Base-by-base conservation (phyloP, 2,113 vertebrate species). In the Corydoras sp. region DNA sequence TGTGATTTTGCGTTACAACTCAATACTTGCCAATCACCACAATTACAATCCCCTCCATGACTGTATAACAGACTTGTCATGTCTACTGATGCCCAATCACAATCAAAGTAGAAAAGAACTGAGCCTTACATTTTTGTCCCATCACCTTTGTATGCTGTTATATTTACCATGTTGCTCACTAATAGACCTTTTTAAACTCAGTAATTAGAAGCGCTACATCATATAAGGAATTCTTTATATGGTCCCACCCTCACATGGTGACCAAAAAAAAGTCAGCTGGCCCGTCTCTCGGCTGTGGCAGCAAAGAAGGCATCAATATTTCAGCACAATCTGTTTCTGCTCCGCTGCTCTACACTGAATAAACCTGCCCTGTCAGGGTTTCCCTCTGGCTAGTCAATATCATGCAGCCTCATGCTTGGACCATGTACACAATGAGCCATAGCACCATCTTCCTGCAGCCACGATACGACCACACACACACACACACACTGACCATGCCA, bases 221-320 rank as follows among this genome's bases (percentile, higher is more conserved):
- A 56, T 43, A 43, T 43, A 43, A 43, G 35, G 7, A 43, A 2
- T 43, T 43, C 32, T 59, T 60, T 7, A 43, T 24, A 61, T 30
- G 53, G 7, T 14, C 9, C 12, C n/a, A 11, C 24, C 12, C 55
- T 24, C 24, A 53, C 48, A 18, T 43, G 7, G 35, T 43, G 43
- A 59, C 49, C 6, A 59, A 18, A 35, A 53, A 49, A 48, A 50
- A 69, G 15, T 3, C n/a, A 55, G 15, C 58, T 50, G 24, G 15
- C 66, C 32, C 59, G 30, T 32, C 74, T 67, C 55, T 15, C 53
- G 30, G 56, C 48, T 53, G 43, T 14, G 64, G 32, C 53, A 31
- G 72, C 43, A 53, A 58, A 59, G 63, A 61, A 49, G 10, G 55
- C 80, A 84, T 88, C 82, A 83, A 85, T 86, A 88, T 86, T 85